These are phyloP conservation scores for Crocallis elinguaria DNA, from an alignment of 2,888 invertebrate species.

Conservation along the genomic window DNA sequence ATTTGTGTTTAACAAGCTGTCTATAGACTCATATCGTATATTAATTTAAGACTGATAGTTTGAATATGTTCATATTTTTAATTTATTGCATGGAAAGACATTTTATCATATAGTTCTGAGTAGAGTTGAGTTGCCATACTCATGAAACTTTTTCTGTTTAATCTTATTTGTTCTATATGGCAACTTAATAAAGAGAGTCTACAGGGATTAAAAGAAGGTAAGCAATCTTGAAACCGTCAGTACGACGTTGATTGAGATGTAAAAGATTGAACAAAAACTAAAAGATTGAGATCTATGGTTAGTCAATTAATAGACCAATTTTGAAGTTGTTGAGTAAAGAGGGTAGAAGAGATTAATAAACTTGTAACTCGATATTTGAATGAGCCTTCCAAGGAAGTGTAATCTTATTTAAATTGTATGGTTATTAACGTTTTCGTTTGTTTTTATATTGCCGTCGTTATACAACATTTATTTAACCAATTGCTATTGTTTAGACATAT, in stretches of 20 bases:
- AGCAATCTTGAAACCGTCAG: background rate
- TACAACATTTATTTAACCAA: background rate
- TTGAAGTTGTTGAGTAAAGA: slow-evolving; percentile 53
- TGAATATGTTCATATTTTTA: slow-evolving; percentile 52
- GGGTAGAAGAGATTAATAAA: slow-evolving; percentile 13
- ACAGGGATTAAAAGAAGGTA: slow-evolving; percentile 1
- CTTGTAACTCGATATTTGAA: background rate
- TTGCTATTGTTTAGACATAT: background rate
- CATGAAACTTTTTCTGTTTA: background rate
- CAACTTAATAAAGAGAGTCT: slow-evolving; percentile 3
- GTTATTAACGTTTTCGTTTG: background rate
- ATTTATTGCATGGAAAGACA: slow-evolving; percentile 55
- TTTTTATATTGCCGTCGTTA: background rate
- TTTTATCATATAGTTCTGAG: slow-evolving; percentile 14
- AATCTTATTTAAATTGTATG: too few species aligned
- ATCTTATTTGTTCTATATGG: too few species aligned
- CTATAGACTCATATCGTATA: slow-evolving; percentile 34
- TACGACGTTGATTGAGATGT: slow-evolving; percentile 4
- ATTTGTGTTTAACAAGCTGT: slow-evolving; percentile 41
- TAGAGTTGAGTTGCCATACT: slow-evolving; percentile 2
- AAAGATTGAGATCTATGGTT: slow-evolving; percentile 25
- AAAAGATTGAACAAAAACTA: slow-evolving; percentile 1
- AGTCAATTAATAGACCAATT: slow-evolving; percentile 71
- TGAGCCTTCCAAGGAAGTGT: slow-evolving; percentile 2
- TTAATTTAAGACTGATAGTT: slow-evolving; percentile 74